Base-by-base conservation (phyloP, 2,113 vertebrate species). In the Apus apus region DNA sequence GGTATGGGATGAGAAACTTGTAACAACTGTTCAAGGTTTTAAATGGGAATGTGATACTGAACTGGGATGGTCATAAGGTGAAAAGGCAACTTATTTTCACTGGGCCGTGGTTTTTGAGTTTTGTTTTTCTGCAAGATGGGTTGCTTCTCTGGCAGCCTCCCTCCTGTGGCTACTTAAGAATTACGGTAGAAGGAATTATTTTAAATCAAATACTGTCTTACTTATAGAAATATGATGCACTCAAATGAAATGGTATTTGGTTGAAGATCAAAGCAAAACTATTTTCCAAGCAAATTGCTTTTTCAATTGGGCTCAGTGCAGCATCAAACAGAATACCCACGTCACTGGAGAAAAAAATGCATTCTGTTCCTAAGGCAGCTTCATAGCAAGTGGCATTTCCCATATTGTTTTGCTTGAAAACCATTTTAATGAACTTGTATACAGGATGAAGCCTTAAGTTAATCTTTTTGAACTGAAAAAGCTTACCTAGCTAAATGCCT, bases 181-280 rank as follows among this genome's bases (percentile, higher is more conserved):
- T 57, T 83, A 13, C 64, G 64, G 21, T 67, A 45, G 87, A 94
- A 96, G 70, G 66, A 87, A 60, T 53, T 7, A 62, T 79, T 95
- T 74, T 48, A 93, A 92, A 78, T 95, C 34, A 73, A 61, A 54
- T 87, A 54, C 73, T 58, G 9, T 61, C 48, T 91, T 94, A 58
- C 11, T 93, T 84, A 89, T 87, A n/a, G 40, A 88, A 91, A 43
- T 70, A 90, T 78, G 76, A 76, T 89, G 61, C 38, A 66, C 75
- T 87, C 74, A 30, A 94, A 71, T 85, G 72, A 95, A 89, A 75
- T 53, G 34, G n/a, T 68, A 51, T 78, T 96, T 87, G 67, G 56
- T 78, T 60, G 92, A 88, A 83, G 94, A 89, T 96, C 94, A 97
- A 96, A 97, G 79, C 87, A 87, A 71, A 94, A 64, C 40, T 83